These are phyloP conservation scores for Aricia agestis DNA, from an alignment of 1,140 invertebrate species.

Conservation along the genomic window DNA sequence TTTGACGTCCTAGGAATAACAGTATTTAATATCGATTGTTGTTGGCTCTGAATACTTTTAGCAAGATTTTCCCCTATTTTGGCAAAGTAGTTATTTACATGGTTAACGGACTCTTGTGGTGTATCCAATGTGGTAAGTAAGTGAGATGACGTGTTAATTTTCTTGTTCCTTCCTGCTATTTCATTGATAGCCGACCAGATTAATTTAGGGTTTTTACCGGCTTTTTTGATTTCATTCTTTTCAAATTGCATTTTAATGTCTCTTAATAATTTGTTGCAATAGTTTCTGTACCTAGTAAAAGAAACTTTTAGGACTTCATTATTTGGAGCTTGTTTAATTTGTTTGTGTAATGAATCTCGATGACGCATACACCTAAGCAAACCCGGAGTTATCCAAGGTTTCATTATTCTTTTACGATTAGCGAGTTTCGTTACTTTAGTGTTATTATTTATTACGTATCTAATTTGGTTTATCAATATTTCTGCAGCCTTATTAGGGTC, in stretches of 20 bases:
- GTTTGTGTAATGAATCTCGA: constrained; percentile 22
- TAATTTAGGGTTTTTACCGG: not conserved
- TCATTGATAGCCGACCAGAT: not conserved
- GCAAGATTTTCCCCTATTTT: constrained; percentile 17
- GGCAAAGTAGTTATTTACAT: constrained; percentile 14
- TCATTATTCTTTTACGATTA: constrained; percentile 23
- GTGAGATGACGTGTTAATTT: not conserved
- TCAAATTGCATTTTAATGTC: constrained; percentile 22
- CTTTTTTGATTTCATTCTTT: constrained; percentile 16
- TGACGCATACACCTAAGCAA: constrained; percentile 17
- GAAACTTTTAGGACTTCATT: constrained; percentile 15
- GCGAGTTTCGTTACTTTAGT: not conserved
- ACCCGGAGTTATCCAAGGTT: constrained; percentile 26
- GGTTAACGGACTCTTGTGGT: constrained; percentile 5
- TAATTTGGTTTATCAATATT: not conserved
- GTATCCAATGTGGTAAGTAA: not conserved
- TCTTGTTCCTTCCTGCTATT: not conserved
- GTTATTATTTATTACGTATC: too few species aligned
- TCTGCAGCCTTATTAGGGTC: constrained; percentile 18
- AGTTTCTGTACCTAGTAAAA: constrained; percentile 23
- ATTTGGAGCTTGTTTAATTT: constrained; percentile 12
- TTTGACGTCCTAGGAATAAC: not conserved
- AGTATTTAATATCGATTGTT: not conserved
- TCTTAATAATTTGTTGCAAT: constrained; percentile 23
- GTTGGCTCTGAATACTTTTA: not conserved